A percentile compares a stretch with the other conserved stretches of the same genome.
Evolutionary conservation across 2,888 invertebrate genomes (phyloP).

Genomic region (Torymus aiolomorphi): DNA sequence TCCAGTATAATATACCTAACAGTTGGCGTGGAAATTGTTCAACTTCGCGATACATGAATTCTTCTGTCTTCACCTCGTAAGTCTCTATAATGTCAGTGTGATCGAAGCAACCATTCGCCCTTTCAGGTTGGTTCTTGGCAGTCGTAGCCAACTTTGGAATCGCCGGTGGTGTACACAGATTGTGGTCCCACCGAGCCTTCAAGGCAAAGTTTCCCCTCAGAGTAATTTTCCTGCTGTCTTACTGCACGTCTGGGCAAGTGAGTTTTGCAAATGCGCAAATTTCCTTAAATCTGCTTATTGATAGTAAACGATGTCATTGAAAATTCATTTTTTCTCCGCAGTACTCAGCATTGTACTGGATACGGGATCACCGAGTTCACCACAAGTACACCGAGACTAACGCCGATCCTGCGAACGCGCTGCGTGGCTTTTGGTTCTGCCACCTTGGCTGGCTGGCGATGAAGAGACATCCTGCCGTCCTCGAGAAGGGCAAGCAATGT

Average conservation of each 20-base stretch:
- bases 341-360: conserved; percentile 63
- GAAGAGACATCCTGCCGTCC: conserved; percentile 92
- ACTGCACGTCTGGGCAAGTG: conserved; percentile 92
- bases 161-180: conserved; percentile 93
- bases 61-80: no score
- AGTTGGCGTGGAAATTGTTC: no score
- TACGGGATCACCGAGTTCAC: conserved; percentile 82
- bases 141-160: conserved; percentile 80
- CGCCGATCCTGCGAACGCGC: conserved; percentile 89
- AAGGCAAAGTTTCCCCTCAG: conserved; percentile 85
- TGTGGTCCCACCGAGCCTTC: conserved; percentile 95
- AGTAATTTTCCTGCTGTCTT: conserved; percentile 86
- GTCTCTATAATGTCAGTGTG: no score
- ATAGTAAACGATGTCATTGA: no score
- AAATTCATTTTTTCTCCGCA: no score
- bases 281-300: no score
- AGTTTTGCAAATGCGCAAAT: conserved; percentile 61
- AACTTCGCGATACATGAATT: no score
- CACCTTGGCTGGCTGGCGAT: conserved; percentile 96
- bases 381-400: conserved; percentile 86
- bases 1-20: no score
- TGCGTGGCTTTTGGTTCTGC: conserved; percentile 92
- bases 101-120: no score
- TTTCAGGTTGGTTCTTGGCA: no score
- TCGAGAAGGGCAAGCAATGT: conserved; percentile 85